Percentiles rank a stretch among this genome's conserved stretches.
Evolutionary conservation across 2,113 vertebrate genomes (phyloP).

Genomic region (Alethe diademata): DNA sequence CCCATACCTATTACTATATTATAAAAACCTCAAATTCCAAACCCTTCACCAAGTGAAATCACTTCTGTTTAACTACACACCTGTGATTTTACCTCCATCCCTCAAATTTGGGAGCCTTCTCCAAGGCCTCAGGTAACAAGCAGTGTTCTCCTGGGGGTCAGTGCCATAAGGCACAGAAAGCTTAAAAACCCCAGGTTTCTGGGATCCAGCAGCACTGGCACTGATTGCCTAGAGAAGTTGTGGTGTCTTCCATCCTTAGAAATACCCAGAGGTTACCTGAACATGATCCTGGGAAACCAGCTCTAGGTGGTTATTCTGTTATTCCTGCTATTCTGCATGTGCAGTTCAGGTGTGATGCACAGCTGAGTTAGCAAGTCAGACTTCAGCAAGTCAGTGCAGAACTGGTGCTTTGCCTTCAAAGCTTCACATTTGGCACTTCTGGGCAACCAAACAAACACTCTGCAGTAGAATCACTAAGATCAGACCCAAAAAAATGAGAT

Average conservation of each 20-base stretch:
- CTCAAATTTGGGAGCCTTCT: too few species aligned
- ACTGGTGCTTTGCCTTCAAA: not conserved
- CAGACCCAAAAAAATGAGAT: not conserved
- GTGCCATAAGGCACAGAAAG: too few species aligned
- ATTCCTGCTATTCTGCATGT: not conserved
- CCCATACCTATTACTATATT: too few species aligned
- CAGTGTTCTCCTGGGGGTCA: too few species aligned
- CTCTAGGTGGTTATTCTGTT: not conserved
- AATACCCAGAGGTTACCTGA: not conserved
- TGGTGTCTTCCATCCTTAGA: not conserved
- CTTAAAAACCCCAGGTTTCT: too few species aligned
- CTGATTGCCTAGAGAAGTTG: not conserved
- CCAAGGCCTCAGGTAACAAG: too few species aligned
- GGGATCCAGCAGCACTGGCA: not conserved
- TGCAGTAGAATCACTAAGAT: not conserved
- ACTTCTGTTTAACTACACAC: too few species aligned
- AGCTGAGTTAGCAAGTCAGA: not conserved
- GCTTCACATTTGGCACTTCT: not conserved
- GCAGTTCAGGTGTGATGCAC: not conserved
- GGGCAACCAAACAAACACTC: not conserved
- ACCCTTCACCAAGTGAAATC: too few species aligned
- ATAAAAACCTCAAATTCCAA: too few species aligned
- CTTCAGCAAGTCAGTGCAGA: not conserved
- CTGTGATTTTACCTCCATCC: too few species aligned
- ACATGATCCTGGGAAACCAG: not conserved